Evolutionary conservation across 2,113 vertebrate genomes (phyloP), one percentile per base, ranked within the genome.

Genomic region (Chloropsis cyanopogon): DNA sequence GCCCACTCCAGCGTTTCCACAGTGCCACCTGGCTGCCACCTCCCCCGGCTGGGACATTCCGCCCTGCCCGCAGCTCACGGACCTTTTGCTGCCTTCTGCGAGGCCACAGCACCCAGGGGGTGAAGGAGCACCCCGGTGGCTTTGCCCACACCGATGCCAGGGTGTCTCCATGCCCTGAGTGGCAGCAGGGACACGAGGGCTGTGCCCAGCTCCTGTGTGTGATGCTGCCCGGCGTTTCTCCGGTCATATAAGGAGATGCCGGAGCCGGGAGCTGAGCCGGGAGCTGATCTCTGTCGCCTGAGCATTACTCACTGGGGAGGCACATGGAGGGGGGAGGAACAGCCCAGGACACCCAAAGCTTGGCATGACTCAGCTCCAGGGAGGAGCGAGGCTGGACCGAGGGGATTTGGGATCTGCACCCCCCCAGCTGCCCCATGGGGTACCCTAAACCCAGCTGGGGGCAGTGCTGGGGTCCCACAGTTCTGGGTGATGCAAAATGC

Each of bases 1-100:
- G n/a, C 29, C 77, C 16, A 4, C 53, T 95, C 28, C 9, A 4
- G 77, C 44, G 93, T 90, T 97, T 97, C 92, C 37, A 61, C 82
- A 94, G 95, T 96, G 96, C 98, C 97, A 97, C 90, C 97, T 98
- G 92, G 97, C 91, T 97, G 96, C 70, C 68, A 12, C 57, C 92
- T 76, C 79, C 63, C 10, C 0, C n/a, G 65, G 35, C 50, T 41
- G 88, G 57, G 33, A 79, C 66, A 1, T 2, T 1, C 17, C 1
- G 33, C 61, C 47, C n/a, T 12, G 52, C 3, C 20, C 0, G 1
- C 13, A 53, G n/a, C 11, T 79, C 5, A 0, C 0, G 6, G 42
- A 28, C 11, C 20, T 22, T 60, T 1, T 0, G 26, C 37, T 11
- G 56, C 61, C 10, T 41, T 20, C 31, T 4, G 7, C 14, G 17